Evolutionary conservation across 2,113 vertebrate species (phyloP).

Genomic region (Corydoras sp.): DNA sequence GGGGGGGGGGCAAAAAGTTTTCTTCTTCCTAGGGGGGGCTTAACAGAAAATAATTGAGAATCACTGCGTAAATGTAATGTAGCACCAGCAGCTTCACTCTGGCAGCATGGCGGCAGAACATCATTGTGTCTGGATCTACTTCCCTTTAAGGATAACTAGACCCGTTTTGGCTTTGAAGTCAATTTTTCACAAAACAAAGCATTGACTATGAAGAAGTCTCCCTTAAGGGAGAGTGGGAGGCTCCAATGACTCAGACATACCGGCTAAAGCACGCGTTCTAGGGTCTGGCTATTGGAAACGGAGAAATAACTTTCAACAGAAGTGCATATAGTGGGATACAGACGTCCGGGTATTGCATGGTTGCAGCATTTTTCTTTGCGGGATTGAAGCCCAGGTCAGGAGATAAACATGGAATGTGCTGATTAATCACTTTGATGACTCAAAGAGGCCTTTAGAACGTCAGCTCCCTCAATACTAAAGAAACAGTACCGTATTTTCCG

Average conservation of each 20-base stretch:
- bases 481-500: not conserved
- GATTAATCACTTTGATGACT: slow-evolving; percentile 19
- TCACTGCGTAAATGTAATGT: not conserved
- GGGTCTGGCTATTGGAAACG: not conserved
- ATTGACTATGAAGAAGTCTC: slow-evolving; percentile 14
- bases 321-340: slow-evolving; percentile 14
- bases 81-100: slow-evolving; percentile 4
- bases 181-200: slow-evolving; percentile 13
- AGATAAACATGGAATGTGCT: slow-evolving; percentile 27
- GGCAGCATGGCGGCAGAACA: not conserved
- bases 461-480: slow-evolving; percentile 6
- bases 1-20: too few relatives aligned
- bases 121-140: not conserved
- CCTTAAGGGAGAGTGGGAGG: slow-evolving; percentile 24
- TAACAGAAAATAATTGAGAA: too few relatives aligned
- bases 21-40: too few relatives aligned
- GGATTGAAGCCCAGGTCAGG: slow-evolving; percentile 28
- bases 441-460: slow-evolving; percentile 11
- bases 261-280: not conserved
- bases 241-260: slow-evolving; percentile 21
- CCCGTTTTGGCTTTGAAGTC: not conserved
- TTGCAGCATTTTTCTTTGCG: not conserved
- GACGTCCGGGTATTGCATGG: slow-evolving; percentile 2
- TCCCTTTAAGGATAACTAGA: slow-evolving; percentile 12
- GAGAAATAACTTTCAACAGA: not conserved